Conservation (phyloP, 2,888 invertebrate genomes). For the Chorisops tibialis region DNA sequence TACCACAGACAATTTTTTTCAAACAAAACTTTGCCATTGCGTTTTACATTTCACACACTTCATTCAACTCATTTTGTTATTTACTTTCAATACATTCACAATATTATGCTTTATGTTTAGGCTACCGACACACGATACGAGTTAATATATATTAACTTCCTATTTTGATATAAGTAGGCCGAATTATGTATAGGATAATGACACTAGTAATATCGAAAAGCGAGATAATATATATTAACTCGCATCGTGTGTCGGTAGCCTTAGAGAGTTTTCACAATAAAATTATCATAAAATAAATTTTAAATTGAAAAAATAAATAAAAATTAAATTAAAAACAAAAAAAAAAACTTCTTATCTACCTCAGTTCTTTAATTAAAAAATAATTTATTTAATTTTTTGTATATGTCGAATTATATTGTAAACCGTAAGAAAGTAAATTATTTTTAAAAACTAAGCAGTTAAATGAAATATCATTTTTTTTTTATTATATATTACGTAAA, state of each 20-base stretch:
- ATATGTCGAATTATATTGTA: neutral
- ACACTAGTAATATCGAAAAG: no score
- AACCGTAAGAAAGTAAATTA: neutral
- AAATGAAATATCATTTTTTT: neutral
- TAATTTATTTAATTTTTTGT: conserved; percentile 23
- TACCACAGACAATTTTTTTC: no score
- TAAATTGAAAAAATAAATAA: neutral
- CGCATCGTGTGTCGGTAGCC: no score
- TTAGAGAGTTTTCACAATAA: neutral
- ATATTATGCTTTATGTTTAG: neutral
- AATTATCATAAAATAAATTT: neutral
- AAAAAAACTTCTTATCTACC: conserved; percentile 21
- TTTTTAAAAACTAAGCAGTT: neutral
- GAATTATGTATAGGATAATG: no score
- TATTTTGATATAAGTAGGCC: no score
- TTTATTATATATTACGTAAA: neutral
- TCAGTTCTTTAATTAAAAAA: conserved; percentile 16
- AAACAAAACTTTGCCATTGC: no score
- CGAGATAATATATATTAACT: no score
- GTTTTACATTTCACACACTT: no score
- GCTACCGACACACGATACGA: neutral
- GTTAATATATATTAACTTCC: no score
- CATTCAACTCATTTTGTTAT: no score
- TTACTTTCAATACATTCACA: neutral
- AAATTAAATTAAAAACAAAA: conserved; percentile 9